These are phyloP conservation scores for Eriocheir sinensis DNA, from an alignment of 1,140 invertebrate genomes.

Conservation along the genomic window DNA sequence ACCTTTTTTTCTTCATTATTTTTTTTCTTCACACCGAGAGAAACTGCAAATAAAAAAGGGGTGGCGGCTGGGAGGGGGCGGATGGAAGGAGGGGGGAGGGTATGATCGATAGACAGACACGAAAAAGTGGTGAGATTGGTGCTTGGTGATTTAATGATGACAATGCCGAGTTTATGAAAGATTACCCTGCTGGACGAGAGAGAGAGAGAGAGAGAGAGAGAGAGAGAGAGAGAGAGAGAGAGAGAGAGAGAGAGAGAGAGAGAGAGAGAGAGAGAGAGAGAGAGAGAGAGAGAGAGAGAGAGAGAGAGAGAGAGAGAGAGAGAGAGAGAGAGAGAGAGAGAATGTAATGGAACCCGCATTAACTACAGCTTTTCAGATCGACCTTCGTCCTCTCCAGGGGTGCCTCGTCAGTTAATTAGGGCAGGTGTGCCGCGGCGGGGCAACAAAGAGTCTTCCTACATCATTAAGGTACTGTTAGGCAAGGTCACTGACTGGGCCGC, in stretches of 20 bases:
- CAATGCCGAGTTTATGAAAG: no score
- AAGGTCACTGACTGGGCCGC: background rate
- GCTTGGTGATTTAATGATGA: background rate
- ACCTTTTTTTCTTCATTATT: background rate
- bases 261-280: constrained; percentile 25
- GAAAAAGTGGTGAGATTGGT: background rate
- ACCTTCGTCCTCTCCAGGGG: background rate
- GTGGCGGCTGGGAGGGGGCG: background rate
- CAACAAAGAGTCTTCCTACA: background rate
- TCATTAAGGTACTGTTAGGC: background rate
- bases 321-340: constrained; percentile 4
- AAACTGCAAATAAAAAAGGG: background rate
- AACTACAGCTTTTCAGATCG: background rate
- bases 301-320: constrained; percentile 25
- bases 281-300: constrained; percentile 25
- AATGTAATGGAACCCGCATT: background rate
- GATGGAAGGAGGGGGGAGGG: constrained; percentile 17
- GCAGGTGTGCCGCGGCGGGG: background rate
- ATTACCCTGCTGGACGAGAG: background rate
- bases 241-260: constrained; percentile 23
- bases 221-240: constrained; percentile 22
- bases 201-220: constrained; percentile 22
- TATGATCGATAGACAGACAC: background rate
- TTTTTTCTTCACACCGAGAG: background rate
- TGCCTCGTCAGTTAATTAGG: background rate